A percentile compares a stretch with the other conserved stretches of the same genome.
Evolutionary conservation across 2,888 invertebrate species (phyloP).

Genomic region (Tupiocoris notatus): DNA sequence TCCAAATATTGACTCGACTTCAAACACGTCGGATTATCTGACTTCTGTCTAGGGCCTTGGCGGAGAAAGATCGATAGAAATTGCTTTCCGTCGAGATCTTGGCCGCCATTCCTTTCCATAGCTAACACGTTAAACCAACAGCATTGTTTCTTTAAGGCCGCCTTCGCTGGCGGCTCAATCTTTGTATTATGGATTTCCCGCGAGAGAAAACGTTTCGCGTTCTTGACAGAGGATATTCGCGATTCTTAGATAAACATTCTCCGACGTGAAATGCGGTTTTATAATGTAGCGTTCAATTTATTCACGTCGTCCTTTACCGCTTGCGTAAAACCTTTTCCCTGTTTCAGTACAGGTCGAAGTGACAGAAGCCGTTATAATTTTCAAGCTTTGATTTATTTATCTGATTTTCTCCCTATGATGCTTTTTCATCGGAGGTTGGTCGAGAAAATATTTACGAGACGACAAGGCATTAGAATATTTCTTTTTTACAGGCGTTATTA

Average conservation of each 20-base stretch:
- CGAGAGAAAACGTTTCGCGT: background rate
- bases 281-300: background rate
- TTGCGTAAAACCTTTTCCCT: too few species aligned
- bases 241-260: background rate
- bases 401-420: too few species aligned
- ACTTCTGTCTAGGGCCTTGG: too few species aligned
- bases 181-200: background rate
- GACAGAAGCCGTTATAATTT: too few species aligned
- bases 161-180: background rate
- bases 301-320: background rate
- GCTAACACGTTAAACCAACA: background rate
- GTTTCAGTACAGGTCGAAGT: too few species aligned
- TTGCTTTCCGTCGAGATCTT: background rate
- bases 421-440: too few species aligned
- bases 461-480: too few species aligned
- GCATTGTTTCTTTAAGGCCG: background rate
- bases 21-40: too few species aligned
- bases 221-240: background rate
- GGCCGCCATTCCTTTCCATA: background rate
- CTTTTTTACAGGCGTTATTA: too few species aligned
- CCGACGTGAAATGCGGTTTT: background rate
- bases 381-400: too few species aligned
- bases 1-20: too few species aligned
- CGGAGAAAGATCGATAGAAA: background rate
- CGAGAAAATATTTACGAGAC: too few species aligned